Evolutionary conservation across 2,888 invertebrate species (phyloP).

Genomic region (Lasiommata megera): DNA sequence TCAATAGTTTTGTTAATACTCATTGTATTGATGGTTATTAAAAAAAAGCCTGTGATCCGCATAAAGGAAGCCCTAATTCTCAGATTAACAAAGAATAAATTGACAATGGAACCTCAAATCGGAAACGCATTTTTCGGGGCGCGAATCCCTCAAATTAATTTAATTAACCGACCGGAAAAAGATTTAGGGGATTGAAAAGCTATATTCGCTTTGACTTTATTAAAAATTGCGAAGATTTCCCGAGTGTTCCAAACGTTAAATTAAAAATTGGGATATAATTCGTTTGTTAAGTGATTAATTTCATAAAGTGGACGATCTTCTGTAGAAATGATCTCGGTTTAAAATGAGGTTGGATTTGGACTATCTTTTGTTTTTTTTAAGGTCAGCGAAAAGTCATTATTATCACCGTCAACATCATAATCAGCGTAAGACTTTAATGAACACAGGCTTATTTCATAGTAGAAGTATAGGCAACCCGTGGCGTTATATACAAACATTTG

Average conservation of each 20-base stretch:
- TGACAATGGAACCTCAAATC: constrained; percentile 24
- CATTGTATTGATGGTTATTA: background rate
- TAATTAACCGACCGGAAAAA: constrained; percentile 31
- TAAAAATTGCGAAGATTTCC: constrained; percentile 23
- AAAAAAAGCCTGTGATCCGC: background rate
- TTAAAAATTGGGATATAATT: constrained; percentile 6
- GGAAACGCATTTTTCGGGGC: constrained; percentile 24
- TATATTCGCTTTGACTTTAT: constrained; percentile 22
- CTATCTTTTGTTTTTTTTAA: background rate
- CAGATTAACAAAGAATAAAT: constrained; percentile 20
- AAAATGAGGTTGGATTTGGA: background rate
- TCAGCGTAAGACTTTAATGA: too few relatives aligned
- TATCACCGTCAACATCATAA: too few relatives aligned
- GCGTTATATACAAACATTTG: too few relatives aligned
- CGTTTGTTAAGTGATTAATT: constrained; percentile 9
- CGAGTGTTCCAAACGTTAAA: constrained; percentile 7
- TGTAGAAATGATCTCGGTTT: background rate
- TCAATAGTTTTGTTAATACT: too few relatives aligned
- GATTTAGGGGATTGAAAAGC: constrained; percentile 27
- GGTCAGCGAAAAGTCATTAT: too few relatives aligned
- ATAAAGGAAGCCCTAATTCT: constrained; percentile 19
- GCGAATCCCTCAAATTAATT: constrained; percentile 33
- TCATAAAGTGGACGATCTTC: background rate
- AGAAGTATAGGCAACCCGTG: too few relatives aligned
- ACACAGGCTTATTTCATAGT: too few relatives aligned